Evolutionary conservation across 2,888 invertebrate species (phyloP), one percentile per base, ranked within the genome.

Genomic region (Philhelius pedissequus): DNA sequence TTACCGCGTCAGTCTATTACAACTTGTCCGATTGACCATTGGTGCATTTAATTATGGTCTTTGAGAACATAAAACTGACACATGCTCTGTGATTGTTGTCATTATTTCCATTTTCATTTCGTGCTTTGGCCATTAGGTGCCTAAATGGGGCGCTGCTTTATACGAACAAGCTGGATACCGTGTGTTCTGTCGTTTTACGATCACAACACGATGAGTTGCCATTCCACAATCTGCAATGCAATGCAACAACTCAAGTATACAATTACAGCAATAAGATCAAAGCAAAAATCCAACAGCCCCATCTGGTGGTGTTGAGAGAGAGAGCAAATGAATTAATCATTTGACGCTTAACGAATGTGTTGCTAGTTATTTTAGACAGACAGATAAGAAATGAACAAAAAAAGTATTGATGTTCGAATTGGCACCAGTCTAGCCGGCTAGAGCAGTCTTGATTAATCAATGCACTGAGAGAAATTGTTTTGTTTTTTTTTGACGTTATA

Each of bases 11-110:
- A 82, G 77, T 82, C 77, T 77, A 82, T 77, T 77, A 82, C 82
- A 77, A 82, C 82, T 82, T 82, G 82, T 82, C 77, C 71, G 52
- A 66, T 69, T 82, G 81, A 66, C 68, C 82, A 38, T 73, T 77
- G 77, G 82, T 43, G 68, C 82, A 82, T 82, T 82, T 82, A 82
- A 82, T 82, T 73, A 77, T 77, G 60, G 82, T 77, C 73, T 73
- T 82, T 69, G 82, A 73, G 82, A 77, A 77, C 71, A 82, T 82
- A 82, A 60, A 73, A 73, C 54, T 82, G 82, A 82, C 82, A 82
- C 82, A 82, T 82, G 82, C 82, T 82, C 82, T 77, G 71, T 68
- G 82, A 77, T 82, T 82, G 82, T 82, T 82, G 82, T 82, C 82
- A 82, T 82, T 82, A 82, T 82, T 82, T 73, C 82, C 68, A 82